Percentiles rank a stretch among this genome's conserved stretches.
phyloP scores from a whole-genome alignment of 1,140 invertebrate species.

The Diorhabda sublineata region DNA sequence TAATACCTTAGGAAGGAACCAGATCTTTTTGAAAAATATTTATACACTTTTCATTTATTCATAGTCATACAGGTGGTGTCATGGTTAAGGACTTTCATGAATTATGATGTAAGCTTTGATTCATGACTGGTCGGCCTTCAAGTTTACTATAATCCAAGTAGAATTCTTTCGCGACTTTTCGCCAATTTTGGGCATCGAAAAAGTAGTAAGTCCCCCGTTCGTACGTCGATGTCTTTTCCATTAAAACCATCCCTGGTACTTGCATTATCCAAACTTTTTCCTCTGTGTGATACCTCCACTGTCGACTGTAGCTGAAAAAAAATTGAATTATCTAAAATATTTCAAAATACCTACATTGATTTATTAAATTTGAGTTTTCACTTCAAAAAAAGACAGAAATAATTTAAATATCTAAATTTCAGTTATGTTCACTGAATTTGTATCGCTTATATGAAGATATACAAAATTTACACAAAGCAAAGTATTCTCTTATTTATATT shows the following conservation, averaged over 20 bases:
- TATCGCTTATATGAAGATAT: too few relatives aligned
- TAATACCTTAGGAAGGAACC: neutral
- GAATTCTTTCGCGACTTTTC: slow-evolving; percentile 94
- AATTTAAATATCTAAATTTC: too few relatives aligned
- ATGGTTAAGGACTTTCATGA: slow-evolving; percentile 36
- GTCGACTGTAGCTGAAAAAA: slow-evolving; percentile 78
- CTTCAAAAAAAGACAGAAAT: too few relatives aligned
- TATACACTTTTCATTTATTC: slow-evolving; percentile 49
- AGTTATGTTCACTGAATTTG: too few relatives aligned
- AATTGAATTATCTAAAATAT: slow-evolving; percentile 3
- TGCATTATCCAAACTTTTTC: slow-evolving; percentile 99
- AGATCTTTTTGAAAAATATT: slow-evolving; percentile 29
- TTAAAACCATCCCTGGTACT: slow-evolving; percentile 85
- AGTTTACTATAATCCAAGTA: slow-evolving; percentile 96
- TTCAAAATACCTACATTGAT: too few relatives aligned
- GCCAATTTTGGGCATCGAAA: slow-evolving; percentile 96
- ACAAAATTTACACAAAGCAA: too few relatives aligned
- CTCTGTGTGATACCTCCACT: slow-evolving; percentile 99
- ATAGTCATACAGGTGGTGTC: slow-evolving; percentile 38
- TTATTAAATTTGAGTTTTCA: too few relatives aligned
- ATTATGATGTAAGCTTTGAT: slow-evolving; percentile 35
- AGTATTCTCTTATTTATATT: too few relatives aligned
- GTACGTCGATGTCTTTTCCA: slow-evolving; percentile 92
- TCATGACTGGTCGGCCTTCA: slow-evolving; percentile 73
- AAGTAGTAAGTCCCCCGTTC: slow-evolving; percentile 98